These are phyloP conservation scores for Danaus chrysippus DNA, from an alignment of 2,888 invertebrate genomes.

Conservation along the genomic window DNA sequence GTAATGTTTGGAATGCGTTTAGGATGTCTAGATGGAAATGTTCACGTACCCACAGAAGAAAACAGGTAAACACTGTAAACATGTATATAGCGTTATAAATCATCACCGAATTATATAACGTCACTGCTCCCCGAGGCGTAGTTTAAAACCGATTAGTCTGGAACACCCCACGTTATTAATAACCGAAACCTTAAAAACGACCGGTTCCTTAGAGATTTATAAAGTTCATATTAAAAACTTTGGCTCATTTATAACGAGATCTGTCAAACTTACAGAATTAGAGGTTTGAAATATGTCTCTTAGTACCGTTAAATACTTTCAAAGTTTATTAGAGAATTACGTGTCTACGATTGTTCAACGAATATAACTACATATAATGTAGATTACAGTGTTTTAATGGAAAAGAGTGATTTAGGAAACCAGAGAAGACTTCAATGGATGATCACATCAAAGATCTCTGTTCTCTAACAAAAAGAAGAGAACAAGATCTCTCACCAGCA, in stretches of 20 bases:
- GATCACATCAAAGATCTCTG: constrained; percentile 57
- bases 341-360: not conserved
- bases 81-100: no score
- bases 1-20: constrained; percentile 63
- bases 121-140: constrained; percentile 13
- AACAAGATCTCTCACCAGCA: constrained; percentile 53
- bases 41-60: constrained; percentile 52
- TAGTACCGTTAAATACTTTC: constrained; percentile 1
- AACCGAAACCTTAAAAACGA: constrained; percentile 12
- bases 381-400: not conserved
- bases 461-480: constrained; percentile 51
- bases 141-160: constrained; percentile 17
- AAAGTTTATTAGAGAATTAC: not conserved
- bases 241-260: not conserved
- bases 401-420: constrained; percentile 41
- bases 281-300: not conserved
- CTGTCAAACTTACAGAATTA: not conserved
- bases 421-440: constrained; percentile 61
- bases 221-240: constrained; percentile 8
- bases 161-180: not conserved
- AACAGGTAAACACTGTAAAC: constrained; percentile 44
- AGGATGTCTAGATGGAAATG: constrained; percentile 63
- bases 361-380: not conserved
- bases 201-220: constrained; percentile 9
- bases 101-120: not conserved